A percentile compares a stretch with the other conserved stretches of the same genome.
phyloP scores from a whole-genome alignment of 2,888 invertebrate species.

The Pilophorus perplexus region DNA sequence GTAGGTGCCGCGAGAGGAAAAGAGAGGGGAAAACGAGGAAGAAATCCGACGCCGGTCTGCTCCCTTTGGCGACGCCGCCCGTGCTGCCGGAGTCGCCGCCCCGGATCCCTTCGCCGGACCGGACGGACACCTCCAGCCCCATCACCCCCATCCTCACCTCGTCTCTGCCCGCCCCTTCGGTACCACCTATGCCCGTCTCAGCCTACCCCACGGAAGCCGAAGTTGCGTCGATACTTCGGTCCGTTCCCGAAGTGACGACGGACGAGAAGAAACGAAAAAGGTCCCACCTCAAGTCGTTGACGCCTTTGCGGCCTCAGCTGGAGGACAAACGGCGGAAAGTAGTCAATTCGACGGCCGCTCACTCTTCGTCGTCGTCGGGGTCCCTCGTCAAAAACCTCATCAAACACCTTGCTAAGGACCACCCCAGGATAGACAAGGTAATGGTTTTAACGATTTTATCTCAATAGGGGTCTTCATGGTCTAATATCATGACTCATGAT shows the following conservation, averaged over 20 bases:
- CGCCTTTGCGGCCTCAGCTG: conserved; percentile 34
- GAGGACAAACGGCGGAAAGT: conserved; percentile 40
- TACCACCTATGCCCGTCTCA: conserved; percentile 36
- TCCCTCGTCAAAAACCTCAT: conserved; percentile 34
- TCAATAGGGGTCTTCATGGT: too few species aligned
- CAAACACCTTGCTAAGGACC: conserved; percentile 31
- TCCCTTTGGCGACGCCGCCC: not conserved
- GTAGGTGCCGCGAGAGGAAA: conserved; percentile 35
- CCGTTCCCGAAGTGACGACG: conserved; percentile 46
- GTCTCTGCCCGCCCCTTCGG: not conserved
- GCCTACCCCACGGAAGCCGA: conserved; percentile 50
- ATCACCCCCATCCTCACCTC: not conserved
- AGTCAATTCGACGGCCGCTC: conserved; percentile 36
- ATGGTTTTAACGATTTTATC: too few species aligned
- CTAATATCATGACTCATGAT: too few species aligned
- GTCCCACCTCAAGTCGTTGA: conserved; percentile 31
- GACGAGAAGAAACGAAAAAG: conserved; percentile 40
- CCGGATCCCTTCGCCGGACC: not conserved
- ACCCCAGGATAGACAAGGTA: conserved; percentile 33
- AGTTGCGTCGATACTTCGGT: conserved; percentile 50
- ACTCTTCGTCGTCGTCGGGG: conserved; percentile 20
- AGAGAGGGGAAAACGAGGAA: conserved; percentile 34
- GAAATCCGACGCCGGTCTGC: conserved; percentile 8
- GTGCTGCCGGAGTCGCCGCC: not conserved
- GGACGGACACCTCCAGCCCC: not conserved